phyloP scores from a whole-genome alignment of 2,888 invertebrate species.

The Drosophila picticornis region DNA sequence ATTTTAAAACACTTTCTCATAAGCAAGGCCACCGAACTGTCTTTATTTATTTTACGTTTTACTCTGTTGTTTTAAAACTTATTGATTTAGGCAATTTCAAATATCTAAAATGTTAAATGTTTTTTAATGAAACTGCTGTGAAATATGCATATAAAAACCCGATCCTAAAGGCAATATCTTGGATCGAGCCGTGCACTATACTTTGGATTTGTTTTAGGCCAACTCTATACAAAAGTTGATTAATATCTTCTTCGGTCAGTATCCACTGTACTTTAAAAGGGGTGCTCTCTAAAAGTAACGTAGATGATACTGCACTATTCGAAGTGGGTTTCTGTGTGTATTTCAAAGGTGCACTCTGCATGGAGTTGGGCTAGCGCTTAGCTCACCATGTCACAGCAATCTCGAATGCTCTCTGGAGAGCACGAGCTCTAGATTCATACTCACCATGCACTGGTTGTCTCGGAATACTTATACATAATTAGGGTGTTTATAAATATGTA shows the following conservation, averaged over 20 bases:
- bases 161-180: not conserved
- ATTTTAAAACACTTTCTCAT: not conserved
- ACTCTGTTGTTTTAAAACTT: not conserved
- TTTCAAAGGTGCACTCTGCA: conserved; percentile 25
- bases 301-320: not conserved
- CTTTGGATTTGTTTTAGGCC: not conserved
- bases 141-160: not conserved
- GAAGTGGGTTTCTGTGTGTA: conserved; percentile 2
- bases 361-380: conserved; percentile 26
- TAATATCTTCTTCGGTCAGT: not conserved
- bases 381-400: conserved; percentile 13
- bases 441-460: conserved; percentile 37
- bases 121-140: not conserved
- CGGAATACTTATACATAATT: not conserved
- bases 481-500: not conserved
- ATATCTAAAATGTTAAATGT: no score
- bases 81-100: not conserved
- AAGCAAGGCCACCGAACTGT: not conserved
- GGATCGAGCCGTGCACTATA: not conserved
- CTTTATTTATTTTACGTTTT: not conserved
- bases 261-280: conserved; percentile 9
- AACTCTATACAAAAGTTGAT: not conserved
- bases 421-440: conserved; percentile 21
- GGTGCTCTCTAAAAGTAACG: conserved; percentile 10
- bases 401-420: conserved; percentile 10